A percentile compares a stretch with the other conserved stretches of the same genome.
Evolutionary conservation across 2,888 invertebrate genomes (phyloP).

Genomic region (Saturnia japonica): DNA sequence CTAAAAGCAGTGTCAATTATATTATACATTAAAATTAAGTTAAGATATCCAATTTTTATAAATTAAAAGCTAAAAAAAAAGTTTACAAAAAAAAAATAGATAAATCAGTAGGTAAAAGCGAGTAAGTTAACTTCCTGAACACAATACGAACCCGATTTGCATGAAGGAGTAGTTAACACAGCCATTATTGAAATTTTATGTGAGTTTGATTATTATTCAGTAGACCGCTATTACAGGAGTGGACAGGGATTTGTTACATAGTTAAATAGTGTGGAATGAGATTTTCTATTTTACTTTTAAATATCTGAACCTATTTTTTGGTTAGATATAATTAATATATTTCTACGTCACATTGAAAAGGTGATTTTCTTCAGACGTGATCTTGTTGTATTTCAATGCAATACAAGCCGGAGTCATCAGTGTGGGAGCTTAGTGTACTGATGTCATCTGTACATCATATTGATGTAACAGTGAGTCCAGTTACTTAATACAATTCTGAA

Average conservation of each 20-base stretch:
- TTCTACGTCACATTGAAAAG: background rate
- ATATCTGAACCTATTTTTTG: background rate
- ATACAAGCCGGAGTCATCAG: background rate
- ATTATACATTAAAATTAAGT: background rate
- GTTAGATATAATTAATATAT: background rate
- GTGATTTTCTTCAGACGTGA: background rate
- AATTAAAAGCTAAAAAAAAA: background rate
- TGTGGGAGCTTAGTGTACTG: no score
- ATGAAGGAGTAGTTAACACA: constrained; percentile 66
- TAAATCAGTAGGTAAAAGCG: constrained; percentile 24
- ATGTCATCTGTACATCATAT: no score
- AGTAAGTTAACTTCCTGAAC: constrained; percentile 25
- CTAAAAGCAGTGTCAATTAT: background rate
- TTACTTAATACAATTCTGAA: no score
- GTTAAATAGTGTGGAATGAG: constrained; percentile 44
- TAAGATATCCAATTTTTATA: background rate
- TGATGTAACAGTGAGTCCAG: no score
- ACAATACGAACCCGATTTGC: constrained; percentile 57
- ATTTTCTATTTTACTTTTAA: constrained; percentile 20
- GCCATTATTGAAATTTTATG: constrained; percentile 81
- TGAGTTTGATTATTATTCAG: constrained; percentile 81
- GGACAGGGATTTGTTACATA: constrained; percentile 65
- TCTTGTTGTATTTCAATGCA: background rate
- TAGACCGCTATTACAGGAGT: constrained; percentile 78
- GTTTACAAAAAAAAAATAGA: constrained; percentile 20